Conservation (phyloP, 1,140 invertebrate genomes). For the Brevipalpus yothersi region DNA sequence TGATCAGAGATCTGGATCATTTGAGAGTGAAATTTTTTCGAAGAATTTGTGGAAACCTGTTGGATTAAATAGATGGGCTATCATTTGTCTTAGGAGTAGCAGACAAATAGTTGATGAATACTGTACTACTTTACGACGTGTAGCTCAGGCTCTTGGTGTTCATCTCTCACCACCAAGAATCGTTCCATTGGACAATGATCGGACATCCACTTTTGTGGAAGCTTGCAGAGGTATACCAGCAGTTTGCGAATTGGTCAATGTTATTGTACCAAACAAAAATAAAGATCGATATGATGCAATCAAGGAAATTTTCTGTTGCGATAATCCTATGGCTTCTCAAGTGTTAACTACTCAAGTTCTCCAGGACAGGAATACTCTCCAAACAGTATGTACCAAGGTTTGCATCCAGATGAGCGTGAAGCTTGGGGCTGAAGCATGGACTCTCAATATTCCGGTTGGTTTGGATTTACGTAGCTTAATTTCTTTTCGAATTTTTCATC, state of each 20-base stretch:
- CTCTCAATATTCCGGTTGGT: constrained; percentile 25
- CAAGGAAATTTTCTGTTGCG: constrained; percentile 57
- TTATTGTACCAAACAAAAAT: too few relatives aligned
- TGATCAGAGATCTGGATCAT: constrained; percentile 9
- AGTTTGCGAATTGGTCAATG: constrained; percentile 22
- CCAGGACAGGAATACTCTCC: constrained; percentile 20
- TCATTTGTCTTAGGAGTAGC: constrained; percentile 3
- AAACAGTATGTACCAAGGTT: constrained; percentile 59
- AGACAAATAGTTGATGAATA: constrained; percentile 13
- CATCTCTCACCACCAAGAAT: constrained; percentile 14
- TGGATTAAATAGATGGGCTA: constrained; percentile 3
- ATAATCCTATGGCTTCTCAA: constrained; percentile 32
- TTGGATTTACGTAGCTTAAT: neutral
- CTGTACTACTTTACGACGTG: constrained; percentile 14
- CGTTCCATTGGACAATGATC: neutral
- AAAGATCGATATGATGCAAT: constrained; percentile 49
- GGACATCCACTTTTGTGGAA: neutral
- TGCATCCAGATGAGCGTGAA: constrained; percentile 32
- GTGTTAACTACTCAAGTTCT: constrained; percentile 36
- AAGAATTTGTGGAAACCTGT: constrained; percentile 11
- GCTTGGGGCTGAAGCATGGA: constrained; percentile 31
- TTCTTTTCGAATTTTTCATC: neutral
- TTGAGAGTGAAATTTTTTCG: constrained; percentile 12
- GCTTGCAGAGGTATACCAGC: neutral
- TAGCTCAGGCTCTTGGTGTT: constrained; percentile 20